These are phyloP conservation scores for Irena cyanogastra DNA, from an alignment of 2,113 vertebrate species.

Conservation along the genomic window DNA sequence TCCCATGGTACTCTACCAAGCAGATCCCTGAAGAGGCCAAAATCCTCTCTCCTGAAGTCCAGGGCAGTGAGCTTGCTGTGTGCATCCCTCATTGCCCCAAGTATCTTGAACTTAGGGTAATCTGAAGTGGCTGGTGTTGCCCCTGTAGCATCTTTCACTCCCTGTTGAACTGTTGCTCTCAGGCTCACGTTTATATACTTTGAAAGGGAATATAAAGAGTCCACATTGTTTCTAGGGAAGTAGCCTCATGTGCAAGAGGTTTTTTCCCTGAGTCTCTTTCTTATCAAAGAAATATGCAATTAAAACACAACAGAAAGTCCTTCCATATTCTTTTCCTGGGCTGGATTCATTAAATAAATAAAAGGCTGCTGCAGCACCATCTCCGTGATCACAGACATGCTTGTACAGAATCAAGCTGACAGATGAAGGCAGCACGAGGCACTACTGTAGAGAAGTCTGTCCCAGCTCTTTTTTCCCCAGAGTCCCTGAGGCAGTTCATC, in stretches of 20 bases:
- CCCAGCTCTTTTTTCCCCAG: not conserved
- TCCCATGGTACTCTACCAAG: not conserved
- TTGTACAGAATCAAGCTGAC: constrained; percentile 4
- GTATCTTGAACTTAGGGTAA: not conserved
- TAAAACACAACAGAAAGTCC: constrained; percentile 6
- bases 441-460: not conserved
- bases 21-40: not conserved
- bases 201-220: not conserved
- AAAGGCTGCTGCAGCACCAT: not conserved
- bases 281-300: constrained; percentile 33
- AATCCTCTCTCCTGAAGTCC: not conserved
- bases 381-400: constrained; percentile 38
- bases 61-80: not conserved
- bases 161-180: not conserved
- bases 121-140: not conserved
- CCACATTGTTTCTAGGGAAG: not conserved
- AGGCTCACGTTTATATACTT: not conserved
- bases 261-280: not conserved
- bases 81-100: not conserved
- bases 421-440: constrained; percentile 3
- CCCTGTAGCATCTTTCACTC: not conserved
- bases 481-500: constrained; percentile 13
- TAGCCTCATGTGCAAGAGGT: not conserved
- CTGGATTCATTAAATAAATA: not conserved
- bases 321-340: not conserved